phyloP scores from a whole-genome alignment of 2,888 invertebrate genomes.

The Frankliniella fusca region DNA sequence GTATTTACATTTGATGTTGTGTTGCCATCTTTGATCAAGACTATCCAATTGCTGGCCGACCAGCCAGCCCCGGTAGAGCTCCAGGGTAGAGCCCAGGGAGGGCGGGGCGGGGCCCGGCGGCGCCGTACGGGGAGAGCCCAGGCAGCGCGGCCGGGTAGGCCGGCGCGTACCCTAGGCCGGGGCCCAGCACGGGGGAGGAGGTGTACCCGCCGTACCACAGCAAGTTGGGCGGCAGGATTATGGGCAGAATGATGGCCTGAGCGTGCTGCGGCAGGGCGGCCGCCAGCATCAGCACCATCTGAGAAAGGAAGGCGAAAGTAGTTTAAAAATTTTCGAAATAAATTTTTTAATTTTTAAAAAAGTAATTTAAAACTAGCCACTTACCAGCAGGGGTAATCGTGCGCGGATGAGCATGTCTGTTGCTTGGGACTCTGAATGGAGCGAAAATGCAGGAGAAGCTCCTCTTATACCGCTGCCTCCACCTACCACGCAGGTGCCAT shows the following conservation, averaged over 20 bases:
- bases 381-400: too few species aligned
- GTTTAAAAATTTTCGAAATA: too few species aligned
- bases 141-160: background rate
- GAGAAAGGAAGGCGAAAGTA: too few species aligned
- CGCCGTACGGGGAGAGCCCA: background rate
- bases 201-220: conserved; percentile 5
- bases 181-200: background rate
- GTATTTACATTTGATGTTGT: too few species aligned
- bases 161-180: background rate
- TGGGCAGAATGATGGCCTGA: background rate
- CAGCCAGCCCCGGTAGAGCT: background rate
- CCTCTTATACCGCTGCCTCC: background rate
- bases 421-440: too few species aligned
- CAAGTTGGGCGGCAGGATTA: background rate
- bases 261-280: background rate
- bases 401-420: too few species aligned
- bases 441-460: too few species aligned
- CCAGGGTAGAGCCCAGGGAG: background rate
- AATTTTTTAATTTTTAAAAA: too few species aligned
- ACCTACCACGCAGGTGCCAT: background rate
- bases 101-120: background rate
- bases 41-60: too few species aligned
- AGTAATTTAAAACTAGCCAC: too few species aligned
- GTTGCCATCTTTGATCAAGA: too few species aligned
- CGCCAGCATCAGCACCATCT: background rate